phyloP scores from a whole-genome alignment of 1,140 invertebrate species.

The Saccostrea echinata region DNA sequence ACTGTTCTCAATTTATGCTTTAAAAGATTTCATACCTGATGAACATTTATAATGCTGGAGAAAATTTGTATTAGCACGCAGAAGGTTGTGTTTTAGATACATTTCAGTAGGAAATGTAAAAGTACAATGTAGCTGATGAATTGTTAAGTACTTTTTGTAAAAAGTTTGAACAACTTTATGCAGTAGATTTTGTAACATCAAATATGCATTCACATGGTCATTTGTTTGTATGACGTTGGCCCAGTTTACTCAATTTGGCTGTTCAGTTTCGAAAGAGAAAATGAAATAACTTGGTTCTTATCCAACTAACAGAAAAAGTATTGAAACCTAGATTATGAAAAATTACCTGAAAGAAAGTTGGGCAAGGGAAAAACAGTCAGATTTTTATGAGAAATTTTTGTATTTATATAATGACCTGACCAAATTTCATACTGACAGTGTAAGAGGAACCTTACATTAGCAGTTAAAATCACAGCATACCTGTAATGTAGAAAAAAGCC shows the following conservation, averaged over 20 bases:
- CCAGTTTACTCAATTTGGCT: slow-evolving; percentile 62
- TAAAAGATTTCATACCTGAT: slow-evolving; percentile 57
- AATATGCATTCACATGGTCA: slow-evolving; percentile 64
- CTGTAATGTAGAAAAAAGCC: no score
- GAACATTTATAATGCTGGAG: slow-evolving; percentile 57
- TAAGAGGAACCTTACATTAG: background rate
- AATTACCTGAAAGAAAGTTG: slow-evolving; percentile 39
- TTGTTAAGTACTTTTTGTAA: slow-evolving; percentile 51
- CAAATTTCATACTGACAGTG: slow-evolving; percentile 9
- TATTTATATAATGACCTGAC: background rate
- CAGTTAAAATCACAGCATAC: background rate
- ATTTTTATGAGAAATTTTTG: background rate
- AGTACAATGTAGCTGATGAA: slow-evolving; percentile 41
- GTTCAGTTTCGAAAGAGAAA: slow-evolving; percentile 52
- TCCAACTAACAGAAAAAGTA: slow-evolving; percentile 50
- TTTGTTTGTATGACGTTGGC: slow-evolving; percentile 56
- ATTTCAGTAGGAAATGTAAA: slow-evolving; percentile 41
- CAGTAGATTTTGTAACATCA: slow-evolving; percentile 46
- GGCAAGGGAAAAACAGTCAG: background rate
- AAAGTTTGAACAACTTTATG: slow-evolving; percentile 53
- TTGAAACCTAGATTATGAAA: slow-evolving; percentile 54
- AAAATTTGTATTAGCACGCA: slow-evolving; percentile 57
- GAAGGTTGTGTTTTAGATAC: slow-evolving; percentile 12
- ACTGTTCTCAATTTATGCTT: slow-evolving; percentile 52
- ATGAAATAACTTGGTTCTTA: slow-evolving; percentile 54